Base-by-base conservation (phyloP, 2,113 vertebrate species). In the Nipponia nippon region DNA sequence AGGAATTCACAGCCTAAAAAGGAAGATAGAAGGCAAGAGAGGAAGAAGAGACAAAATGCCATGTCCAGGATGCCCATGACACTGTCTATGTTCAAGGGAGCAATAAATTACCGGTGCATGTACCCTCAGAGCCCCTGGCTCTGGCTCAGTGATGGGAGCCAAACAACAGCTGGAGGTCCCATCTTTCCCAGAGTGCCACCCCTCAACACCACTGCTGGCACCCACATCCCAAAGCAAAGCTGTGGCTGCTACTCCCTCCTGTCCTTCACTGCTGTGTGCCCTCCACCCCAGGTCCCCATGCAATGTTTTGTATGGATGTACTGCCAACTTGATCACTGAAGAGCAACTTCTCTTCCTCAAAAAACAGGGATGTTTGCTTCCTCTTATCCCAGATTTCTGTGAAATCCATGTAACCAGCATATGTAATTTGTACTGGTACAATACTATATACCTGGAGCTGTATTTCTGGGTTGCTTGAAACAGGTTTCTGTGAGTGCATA, bases 71-170 rank as follows among this genome's bases (percentile, higher is more conserved):
- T 30, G 53, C 13, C 40, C 20, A 5, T 16, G 27, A 16, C 8
- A 10, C 36, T 6, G 0, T 21, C 34, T 42, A 0, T 55, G 6
- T 18, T 61, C 21, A 4, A 47, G 53, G 29, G 20, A 73, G 25
- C 0, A 2, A 66, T 20, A 38, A 66, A 21, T 5, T 20, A 4
- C 23, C 26, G 34, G 53, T 18, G 15, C 6, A 3, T 1, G 16
- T n/a, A 21, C 9, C 32, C 36, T 10, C 0, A 4, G 32, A 36
- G 10, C 10, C 30, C 27, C 13, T 21, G 36, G 21, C 21, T 52
- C 21, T 46, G 27, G 40, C 44, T 67, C 0, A 8, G 26, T 27
- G 44, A 10, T 22, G 26, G 69, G 69, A 73, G 2, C 16, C n/a
- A 58, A 26, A 16, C 13, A 32, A 13, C 0, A 2, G 30, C 42